These are phyloP conservation scores for Ageneiosus marmoratus DNA, from an alignment of 2,113 vertebrate species.

Conservation along the genomic window DNA sequence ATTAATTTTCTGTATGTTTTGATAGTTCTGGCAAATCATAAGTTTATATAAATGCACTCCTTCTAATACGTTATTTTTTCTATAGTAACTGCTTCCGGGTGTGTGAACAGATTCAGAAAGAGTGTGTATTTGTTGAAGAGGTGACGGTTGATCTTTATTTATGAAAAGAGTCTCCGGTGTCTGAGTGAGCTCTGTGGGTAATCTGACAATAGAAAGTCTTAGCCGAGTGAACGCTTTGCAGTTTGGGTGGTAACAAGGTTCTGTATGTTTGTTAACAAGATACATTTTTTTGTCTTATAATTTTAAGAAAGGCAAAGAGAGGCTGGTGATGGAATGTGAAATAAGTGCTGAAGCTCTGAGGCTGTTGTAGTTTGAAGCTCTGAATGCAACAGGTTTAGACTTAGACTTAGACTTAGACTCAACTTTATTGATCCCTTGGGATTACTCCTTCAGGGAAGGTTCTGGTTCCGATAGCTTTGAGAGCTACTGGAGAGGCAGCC, in stretches of 20 bases:
- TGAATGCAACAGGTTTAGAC: no score
- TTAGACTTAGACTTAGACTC: no score
- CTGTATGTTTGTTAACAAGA: background rate
- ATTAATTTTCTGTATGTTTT: background rate
- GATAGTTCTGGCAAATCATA: background rate
- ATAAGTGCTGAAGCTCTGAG: background rate
- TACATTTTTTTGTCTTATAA: no score
- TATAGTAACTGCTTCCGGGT: background rate
- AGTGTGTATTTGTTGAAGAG: background rate
- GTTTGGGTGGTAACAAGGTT: background rate
- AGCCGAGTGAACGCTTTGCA: background rate
- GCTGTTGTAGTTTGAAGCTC: background rate
- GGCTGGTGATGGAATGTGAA: background rate
- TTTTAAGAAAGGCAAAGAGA: background rate
- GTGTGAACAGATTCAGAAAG: no score
- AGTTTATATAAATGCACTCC: background rate
- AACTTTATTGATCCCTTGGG: no score
- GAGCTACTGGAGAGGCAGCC: no score
- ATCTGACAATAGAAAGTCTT: no score
- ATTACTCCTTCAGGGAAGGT: no score
- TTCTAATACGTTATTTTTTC: background rate
- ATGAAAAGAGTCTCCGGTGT: no score
- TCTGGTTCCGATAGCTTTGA: no score
- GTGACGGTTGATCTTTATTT: background rate
- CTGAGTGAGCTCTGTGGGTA: no score